Evolutionary conservation across 2,113 vertebrate genomes (phyloP).

Genomic region (Thymallus thymallus): DNA sequence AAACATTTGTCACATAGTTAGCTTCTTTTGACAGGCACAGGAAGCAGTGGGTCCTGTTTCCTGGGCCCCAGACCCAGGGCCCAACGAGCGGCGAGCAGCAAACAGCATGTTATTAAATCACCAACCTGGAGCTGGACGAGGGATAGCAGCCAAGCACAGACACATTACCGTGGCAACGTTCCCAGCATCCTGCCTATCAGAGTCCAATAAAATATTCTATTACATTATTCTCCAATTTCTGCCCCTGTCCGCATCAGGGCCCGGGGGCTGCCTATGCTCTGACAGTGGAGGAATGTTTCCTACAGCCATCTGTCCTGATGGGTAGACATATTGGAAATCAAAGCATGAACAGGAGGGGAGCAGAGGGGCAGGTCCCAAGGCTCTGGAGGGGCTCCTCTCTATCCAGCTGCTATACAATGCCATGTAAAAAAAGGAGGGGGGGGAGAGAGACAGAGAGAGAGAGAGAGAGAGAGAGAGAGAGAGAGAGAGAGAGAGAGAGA

Average conservation of each 20-base stretch:
- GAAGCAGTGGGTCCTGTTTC: constrained; percentile 25
- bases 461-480: neutral
- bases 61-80: constrained; percentile 10
- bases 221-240: constrained; percentile 87
- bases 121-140: constrained; percentile 29
- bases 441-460: neutral
- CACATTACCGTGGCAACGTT: constrained; percentile 50
- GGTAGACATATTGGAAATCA: constrained; percentile 83
- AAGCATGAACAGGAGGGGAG: constrained; percentile 73
- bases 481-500: neutral
- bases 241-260: constrained; percentile 64
- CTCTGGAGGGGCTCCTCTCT: constrained; percentile 56
- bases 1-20: constrained; percentile 48
- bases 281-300: constrained; percentile 76
- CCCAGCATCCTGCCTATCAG: constrained; percentile 62
- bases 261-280: constrained; percentile 71
- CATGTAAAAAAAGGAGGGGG: neutral
- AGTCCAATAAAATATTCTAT: constrained; percentile 80
- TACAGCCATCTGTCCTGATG: constrained; percentile 83
- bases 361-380: constrained; percentile 60
- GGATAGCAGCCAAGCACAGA: constrained; percentile 35
- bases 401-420: constrained; percentile 31
- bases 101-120: constrained; percentile 48
- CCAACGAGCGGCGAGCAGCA: constrained; percentile 16
- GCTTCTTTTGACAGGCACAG: constrained; percentile 44